Conservation (phyloP, 2,888 invertebrate species). For the Imbricaverruca yamaguchii region DNA sequence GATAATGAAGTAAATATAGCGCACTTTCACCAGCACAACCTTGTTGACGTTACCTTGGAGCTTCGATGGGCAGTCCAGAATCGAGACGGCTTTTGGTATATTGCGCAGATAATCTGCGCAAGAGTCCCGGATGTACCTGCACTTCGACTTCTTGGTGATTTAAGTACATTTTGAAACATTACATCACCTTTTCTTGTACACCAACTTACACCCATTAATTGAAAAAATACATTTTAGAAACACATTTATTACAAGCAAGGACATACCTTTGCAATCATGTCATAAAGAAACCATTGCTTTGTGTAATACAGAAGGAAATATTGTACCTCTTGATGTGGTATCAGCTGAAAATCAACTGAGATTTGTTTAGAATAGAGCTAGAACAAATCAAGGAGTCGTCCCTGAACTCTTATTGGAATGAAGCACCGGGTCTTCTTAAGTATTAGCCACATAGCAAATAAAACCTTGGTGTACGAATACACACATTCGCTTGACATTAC, state of each 20-base stretch:
- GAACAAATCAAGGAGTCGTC: background rate
- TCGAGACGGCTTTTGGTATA: background rate
- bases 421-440: background rate
- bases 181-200: no score
- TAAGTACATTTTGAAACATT: no score
- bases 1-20: background rate
- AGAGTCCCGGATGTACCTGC: constrained; percentile 1
- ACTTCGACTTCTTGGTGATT: no score
- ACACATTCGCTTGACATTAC: no score
- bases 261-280: no score
- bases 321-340: background rate
- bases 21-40: background rate
- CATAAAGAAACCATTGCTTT: no score
- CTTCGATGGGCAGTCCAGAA: background rate
- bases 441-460: background rate
- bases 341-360: background rate
- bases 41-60: constrained; percentile 21
- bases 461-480: background rate
- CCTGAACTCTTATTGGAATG: background rate
- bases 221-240: no score
- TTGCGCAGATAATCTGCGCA: constrained; percentile 11
- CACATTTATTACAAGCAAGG: no score
- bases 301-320: background rate
- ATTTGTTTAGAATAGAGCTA: constrained; percentile 7
- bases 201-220: no score